Evolutionary conservation across 1,140 invertebrate species (phyloP).

Genomic region (Drosophila parvula): DNA sequence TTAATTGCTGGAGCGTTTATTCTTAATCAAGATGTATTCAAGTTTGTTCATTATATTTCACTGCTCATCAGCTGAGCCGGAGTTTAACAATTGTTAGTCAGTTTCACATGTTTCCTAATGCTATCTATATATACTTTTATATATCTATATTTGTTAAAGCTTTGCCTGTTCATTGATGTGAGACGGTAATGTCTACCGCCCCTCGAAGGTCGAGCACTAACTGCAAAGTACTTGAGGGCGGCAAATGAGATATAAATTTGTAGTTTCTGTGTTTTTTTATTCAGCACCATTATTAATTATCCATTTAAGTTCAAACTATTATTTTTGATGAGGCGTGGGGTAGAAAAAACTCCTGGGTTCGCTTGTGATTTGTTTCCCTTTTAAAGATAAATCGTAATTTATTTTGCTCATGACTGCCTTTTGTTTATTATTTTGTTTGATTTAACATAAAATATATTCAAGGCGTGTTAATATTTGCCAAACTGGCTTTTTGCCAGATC

Average conservation of each 20-base stretch:
- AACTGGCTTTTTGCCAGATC: conserved; percentile 29
- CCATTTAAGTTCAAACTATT: conserved; percentile 49
- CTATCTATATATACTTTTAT: conserved; percentile 9
- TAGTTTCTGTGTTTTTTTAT: conserved; percentile 30
- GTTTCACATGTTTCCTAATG: conserved; percentile 44
- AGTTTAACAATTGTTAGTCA: conserved; percentile 42
- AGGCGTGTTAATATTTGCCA: conserved; percentile 45
- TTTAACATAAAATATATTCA: conserved; percentile 46
- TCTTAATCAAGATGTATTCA: conserved; percentile 48
- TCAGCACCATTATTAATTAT: conserved; percentile 43
- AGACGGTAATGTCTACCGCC: conserved; percentile 67
- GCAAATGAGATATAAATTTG: conserved; percentile 48
- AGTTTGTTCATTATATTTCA: conserved; percentile 31
- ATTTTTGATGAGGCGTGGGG: conserved; percentile 36
- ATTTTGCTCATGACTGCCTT: conserved; percentile 40
- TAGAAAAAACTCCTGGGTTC: conserved; percentile 15
- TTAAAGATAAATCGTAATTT: conserved; percentile 33
- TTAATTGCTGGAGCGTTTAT: conserved; percentile 40
- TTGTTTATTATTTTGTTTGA: conserved; percentile 54
- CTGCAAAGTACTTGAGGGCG: conserved; percentile 65
- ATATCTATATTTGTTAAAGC: conserved; percentile 34
- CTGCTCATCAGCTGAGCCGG: conserved; percentile 55
- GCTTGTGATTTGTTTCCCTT: background rate
- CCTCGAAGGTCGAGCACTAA: conserved; percentile 62
- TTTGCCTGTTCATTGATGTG: conserved; percentile 72